A percentile compares a stretch with the other conserved stretches of the same genome.
Evolutionary conservation across 2,113 vertebrate species (phyloP).

Genomic region (Plecotus auritus): DNA sequence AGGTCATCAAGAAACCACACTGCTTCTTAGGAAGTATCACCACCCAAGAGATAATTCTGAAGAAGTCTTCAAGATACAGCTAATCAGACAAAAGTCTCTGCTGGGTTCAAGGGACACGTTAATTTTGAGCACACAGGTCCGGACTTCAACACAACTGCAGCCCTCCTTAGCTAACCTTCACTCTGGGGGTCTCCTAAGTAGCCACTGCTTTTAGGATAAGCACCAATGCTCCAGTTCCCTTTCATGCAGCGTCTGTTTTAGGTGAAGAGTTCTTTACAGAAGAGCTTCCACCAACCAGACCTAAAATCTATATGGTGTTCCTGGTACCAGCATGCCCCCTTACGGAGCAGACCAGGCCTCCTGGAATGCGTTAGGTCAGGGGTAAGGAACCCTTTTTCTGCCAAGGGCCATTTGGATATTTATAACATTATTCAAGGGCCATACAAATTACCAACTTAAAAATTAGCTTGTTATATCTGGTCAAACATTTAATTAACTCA

Average conservation of each 20-base stretch:
- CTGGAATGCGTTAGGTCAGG: too few species aligned
- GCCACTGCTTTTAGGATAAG: not conserved
- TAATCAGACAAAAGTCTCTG: not conserved
- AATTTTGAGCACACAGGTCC: not conserved
- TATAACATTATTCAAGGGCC: too few species aligned
- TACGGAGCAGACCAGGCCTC: not conserved
- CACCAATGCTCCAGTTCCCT: not conserved
- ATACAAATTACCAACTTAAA: too few species aligned
- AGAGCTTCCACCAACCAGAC: not conserved
- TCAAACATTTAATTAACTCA: too few species aligned
- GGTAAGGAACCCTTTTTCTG: too few species aligned
- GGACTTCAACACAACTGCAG: not conserved
- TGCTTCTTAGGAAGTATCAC: conserved; percentile 44
- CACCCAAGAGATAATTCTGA: not conserved
- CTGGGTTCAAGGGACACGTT: not conserved
- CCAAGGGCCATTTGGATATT: too few species aligned
- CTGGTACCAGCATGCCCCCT: not conserved
- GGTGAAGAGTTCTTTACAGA: not conserved
- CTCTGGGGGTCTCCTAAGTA: not conserved
- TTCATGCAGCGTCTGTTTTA: not conserved
- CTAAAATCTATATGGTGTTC: not conserved
- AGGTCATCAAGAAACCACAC: not conserved
- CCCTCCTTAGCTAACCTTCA: not conserved
- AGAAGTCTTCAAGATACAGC: not conserved
- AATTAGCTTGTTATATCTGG: too few species aligned